Evolutionary conservation across 2,888 invertebrate species (phyloP).

Genomic region (Cantharis flavilabris): DNA sequence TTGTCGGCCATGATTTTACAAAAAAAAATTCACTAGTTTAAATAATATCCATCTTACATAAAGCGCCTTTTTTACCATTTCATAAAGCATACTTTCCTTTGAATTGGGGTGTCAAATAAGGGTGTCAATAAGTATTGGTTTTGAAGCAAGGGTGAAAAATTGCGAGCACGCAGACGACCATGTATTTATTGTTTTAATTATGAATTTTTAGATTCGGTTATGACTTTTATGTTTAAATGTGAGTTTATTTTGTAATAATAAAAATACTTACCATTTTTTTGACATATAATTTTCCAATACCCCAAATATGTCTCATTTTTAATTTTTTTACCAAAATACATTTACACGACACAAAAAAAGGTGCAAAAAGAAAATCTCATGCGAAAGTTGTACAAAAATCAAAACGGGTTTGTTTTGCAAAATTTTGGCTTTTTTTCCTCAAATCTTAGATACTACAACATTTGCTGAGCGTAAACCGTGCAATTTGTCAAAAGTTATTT

Average conservation of each 20-base stretch:
- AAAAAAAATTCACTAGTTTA: conserved; percentile 6
- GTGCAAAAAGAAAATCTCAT: conserved; percentile 10
- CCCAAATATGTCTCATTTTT: conserved; percentile 46
- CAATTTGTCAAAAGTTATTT: background rate
- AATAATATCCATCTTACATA: conserved; percentile 2
- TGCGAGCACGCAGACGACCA: conserved; percentile 4
- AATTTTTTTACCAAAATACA: background rate
- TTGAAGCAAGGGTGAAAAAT: conserved; percentile 29
- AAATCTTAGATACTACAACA: background rate
- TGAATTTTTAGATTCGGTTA: background rate
- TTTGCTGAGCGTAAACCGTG: background rate
- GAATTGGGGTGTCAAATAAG: conserved; percentile 26
- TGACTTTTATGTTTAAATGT: background rate
- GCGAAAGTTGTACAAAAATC: background rate
- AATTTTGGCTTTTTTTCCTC: background rate
- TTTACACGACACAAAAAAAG: conserved; percentile 18
- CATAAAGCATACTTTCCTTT: conserved; percentile 20
- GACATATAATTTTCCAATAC: conserved; percentile 48
- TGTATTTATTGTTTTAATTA: conserved; percentile 1
- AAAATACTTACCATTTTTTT: conserved; percentile 51
- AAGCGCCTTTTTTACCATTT: background rate
- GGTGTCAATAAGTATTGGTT: conserved; percentile 38
- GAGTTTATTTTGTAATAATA: conserved; percentile 23
- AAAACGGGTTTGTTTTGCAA: background rate
- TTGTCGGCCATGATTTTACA: conserved; percentile 23